These are phyloP conservation scores for Grammomys surdaster DNA, from an alignment of 2,113 vertebrate species.

Conservation along the genomic window DNA sequence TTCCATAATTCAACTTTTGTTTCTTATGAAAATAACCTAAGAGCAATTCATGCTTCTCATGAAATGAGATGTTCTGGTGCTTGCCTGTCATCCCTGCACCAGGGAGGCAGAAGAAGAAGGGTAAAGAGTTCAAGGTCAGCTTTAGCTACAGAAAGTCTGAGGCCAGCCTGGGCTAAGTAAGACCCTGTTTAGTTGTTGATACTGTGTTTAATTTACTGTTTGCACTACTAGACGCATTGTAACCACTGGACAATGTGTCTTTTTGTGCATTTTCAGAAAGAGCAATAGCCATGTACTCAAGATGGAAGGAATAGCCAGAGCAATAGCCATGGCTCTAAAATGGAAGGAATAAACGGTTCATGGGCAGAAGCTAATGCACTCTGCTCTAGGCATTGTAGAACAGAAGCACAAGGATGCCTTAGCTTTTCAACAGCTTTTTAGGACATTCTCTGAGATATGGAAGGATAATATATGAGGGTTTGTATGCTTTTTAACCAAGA, in stretches of 20 bases:
- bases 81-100: background rate
- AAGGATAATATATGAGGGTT: background rate
- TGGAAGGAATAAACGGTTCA: background rate
- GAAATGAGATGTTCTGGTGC: background rate
- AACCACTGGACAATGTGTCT: background rate
- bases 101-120: background rate
- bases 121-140: background rate
- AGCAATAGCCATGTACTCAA: background rate
- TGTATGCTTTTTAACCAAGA: background rate
- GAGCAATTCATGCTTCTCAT: background rate
- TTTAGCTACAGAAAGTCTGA: background rate
- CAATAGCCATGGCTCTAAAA: background rate
- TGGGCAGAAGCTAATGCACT: background rate
- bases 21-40: slow-evolving; percentile 19
- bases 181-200: background rate
- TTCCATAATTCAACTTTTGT: background rate
- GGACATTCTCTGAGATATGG: background rate
- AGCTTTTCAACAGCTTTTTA: background rate
- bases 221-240: background rate
- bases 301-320: background rate
- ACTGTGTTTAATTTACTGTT: background rate
- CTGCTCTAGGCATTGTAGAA: background rate
- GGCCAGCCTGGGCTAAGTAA: background rate
- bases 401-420: background rate
- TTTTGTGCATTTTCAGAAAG: background rate